Conservation (phyloP, 2,888 invertebrate species). For the Papilio demoleus region DNA sequence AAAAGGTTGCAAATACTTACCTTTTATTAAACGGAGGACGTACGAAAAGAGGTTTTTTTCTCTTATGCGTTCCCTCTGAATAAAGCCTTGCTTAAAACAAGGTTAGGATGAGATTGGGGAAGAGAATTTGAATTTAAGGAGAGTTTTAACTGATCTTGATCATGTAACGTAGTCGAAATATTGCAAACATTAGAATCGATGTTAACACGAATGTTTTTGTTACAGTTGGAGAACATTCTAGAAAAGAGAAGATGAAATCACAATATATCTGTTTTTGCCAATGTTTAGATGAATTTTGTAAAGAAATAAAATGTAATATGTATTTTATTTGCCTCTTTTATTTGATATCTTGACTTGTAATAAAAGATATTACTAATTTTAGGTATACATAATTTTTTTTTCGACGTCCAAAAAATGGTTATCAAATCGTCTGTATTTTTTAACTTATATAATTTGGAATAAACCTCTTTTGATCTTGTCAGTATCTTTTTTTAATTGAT, state of each 20-base stretch:
- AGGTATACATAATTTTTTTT: no score
- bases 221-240: slow-evolving; percentile 28
- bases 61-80: no score
- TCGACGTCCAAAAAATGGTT: no score
- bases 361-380: no score
- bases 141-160: background rate
- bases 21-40: no score
- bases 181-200: background rate
- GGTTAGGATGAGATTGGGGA: no score
- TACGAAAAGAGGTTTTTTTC: no score
- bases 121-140: background rate
- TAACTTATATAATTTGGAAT: no score
- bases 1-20: no score
- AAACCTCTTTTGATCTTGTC: background rate
- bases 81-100: no score
- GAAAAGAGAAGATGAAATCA: background rate
- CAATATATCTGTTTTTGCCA: background rate
- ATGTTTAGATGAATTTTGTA: slow-evolving; percentile 9
- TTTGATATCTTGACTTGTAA: background rate
- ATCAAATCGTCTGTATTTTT: no score
- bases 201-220: background rate
- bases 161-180: background rate
- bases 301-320: slow-evolving; percentile 18
- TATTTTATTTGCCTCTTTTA: background rate
- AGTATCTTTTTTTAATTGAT: background rate